Evolutionary conservation across 2,888 invertebrate species (phyloP).

Genomic region (Gibbula magus): DNA sequence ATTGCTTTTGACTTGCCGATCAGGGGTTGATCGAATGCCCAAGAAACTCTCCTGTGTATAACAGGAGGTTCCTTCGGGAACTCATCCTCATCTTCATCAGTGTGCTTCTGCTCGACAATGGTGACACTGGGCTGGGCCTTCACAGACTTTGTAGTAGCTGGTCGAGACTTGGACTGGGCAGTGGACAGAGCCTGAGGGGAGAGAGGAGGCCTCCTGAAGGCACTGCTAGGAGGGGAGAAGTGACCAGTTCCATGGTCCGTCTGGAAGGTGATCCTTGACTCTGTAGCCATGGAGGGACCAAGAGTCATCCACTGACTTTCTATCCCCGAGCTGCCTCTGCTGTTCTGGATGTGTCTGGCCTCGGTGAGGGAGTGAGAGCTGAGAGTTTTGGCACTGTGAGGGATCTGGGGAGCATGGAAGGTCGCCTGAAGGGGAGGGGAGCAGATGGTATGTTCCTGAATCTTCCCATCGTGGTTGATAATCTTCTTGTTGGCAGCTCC

Average conservation of each 20-base stretch:
- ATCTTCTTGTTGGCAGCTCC: constrained; percentile 71
- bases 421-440: constrained; percentile 49
- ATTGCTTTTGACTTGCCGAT: constrained; percentile 62
- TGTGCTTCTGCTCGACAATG: constrained; percentile 49
- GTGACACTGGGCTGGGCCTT: constrained; percentile 54
- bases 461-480: constrained; percentile 44
- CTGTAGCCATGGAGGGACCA: neutral
- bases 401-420: constrained; percentile 57
- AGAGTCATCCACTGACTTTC: constrained; percentile 27
- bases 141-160: constrained; percentile 51
- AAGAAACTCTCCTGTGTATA: constrained; percentile 66
- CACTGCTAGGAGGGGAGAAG: constrained; percentile 24
- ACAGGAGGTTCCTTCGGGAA: constrained; percentile 51
- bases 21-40: constrained; percentile 72
- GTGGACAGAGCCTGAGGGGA: constrained; percentile 20
- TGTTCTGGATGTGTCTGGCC: constrained; percentile 64
- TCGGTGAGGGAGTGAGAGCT: constrained; percentile 61
- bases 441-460: constrained; percentile 5
- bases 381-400: constrained; percentile 70
- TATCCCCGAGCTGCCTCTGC: constrained; percentile 33
- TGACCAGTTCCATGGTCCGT: neutral
- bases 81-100: constrained; percentile 52
- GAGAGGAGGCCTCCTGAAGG: constrained; percentile 50
- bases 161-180: constrained; percentile 44
- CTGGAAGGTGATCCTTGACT: constrained; percentile 11